These are phyloP conservation scores for Chlorocebus sabaeus DNA, from an alignment of 2,113 vertebrate species.

Conservation along the genomic window DNA sequence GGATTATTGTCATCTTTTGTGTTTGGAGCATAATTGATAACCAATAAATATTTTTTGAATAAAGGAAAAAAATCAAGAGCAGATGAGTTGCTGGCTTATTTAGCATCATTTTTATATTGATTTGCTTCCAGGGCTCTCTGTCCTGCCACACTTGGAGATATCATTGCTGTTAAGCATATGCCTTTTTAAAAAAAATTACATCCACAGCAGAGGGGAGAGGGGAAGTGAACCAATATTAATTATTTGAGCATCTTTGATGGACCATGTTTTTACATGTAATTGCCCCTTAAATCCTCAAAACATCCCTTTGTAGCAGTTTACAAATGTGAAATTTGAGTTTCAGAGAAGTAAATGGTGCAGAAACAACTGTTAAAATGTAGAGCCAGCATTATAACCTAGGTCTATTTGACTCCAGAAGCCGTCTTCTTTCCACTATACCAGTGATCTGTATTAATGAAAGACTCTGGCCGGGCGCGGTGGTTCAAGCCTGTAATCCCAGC, in stretches of 20 bases:
- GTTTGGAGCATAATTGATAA: background rate
- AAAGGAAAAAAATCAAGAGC: background rate
- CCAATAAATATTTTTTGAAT: constrained; percentile 12
- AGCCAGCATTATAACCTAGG: background rate
- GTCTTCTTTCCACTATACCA: background rate
- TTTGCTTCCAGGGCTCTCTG: background rate
- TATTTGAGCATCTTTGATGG: background rate
- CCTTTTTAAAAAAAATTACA: background rate
- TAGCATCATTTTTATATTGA: background rate
- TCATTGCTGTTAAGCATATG: background rate
- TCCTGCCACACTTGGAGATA: background rate
- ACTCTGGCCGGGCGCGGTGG: background rate
- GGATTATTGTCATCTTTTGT: constrained; percentile 12
- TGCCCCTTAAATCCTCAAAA: constrained; percentile 13
- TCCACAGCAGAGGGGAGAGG: background rate
- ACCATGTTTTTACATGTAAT: background rate
- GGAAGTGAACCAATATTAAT: background rate
- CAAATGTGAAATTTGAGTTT: background rate
- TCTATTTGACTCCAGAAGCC: background rate
- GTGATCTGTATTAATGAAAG: background rate
- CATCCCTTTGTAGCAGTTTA: background rate
- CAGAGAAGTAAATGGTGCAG: background rate
- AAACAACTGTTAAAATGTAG: background rate
- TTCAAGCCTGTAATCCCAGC: too few relatives aligned
- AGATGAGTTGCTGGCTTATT: background rate